phyloP scores from a whole-genome alignment of 2,888 invertebrate genomes.

The Cantharis nigra region DNA sequence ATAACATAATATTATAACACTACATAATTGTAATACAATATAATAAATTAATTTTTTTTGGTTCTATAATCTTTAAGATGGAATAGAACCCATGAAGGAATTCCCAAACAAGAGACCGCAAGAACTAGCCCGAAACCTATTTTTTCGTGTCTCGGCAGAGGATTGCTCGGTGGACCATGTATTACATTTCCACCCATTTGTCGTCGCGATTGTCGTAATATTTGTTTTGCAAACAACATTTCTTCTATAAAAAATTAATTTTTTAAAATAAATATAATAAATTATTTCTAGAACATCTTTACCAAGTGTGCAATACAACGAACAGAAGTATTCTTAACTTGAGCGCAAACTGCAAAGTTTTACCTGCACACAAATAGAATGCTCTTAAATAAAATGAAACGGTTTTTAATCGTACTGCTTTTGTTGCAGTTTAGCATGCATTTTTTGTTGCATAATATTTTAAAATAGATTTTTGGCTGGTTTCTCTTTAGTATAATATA shows the following conservation, averaged over 20 bases:
- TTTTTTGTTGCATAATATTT: neutral
- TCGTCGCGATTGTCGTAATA: slow-evolving; percentile 4
- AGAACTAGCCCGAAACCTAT: slow-evolving; percentile 3
- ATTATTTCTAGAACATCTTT: neutral
- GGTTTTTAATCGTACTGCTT: neutral
- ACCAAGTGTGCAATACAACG: neutral
- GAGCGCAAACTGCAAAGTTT: neutral
- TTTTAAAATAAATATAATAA: neutral
- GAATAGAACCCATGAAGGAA: slow-evolving; percentile 14
- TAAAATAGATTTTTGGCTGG: neutral
- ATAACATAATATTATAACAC: neutral
- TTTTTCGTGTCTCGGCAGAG: neutral
- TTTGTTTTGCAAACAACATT: neutral
- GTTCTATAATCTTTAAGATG: slow-evolving; percentile 10
- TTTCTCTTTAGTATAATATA: too few relatives aligned
- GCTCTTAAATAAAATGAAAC: neutral
- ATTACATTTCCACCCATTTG: slow-evolving; percentile 1
- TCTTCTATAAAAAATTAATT: neutral
- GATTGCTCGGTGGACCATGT: neutral
- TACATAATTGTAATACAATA: neutral
- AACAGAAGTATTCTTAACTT: neutral
- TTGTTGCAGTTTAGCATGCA: neutral
- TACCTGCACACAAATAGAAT: neutral
- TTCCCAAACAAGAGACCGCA: neutral
- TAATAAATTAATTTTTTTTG: neutral